Conservation (phyloP, 2,113 vertebrate species). For the Balaeniceps rex region DNA sequence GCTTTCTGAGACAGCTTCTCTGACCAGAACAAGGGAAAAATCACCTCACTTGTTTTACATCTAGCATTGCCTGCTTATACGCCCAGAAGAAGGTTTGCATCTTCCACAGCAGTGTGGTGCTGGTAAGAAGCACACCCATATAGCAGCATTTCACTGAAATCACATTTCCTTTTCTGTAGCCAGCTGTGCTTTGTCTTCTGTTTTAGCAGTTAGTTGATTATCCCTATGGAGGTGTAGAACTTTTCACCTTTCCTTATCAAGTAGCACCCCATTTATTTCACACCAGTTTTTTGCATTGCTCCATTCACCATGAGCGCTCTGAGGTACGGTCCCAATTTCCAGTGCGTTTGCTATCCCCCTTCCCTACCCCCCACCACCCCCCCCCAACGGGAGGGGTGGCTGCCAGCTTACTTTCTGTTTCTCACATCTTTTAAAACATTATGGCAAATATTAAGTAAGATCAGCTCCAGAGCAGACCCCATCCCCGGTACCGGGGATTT, state of each 20-base stretch:
- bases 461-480: background rate
- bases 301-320: background rate
- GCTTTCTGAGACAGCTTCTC: background rate
- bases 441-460: background rate
- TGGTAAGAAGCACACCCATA: background rate
- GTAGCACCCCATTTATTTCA: background rate
- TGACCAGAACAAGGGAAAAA: background rate
- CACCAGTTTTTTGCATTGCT: background rate
- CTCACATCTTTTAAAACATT: background rate
- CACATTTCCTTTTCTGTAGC: background rate
- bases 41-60: background rate
- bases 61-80: background rate
- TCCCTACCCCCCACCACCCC: background rate
- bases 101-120: background rate
- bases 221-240: background rate
- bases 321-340: background rate
- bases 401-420: background rate
- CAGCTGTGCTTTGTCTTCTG: background rate
- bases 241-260: background rate
- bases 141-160: background rate
- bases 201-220: background rate
- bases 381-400: accelerated
- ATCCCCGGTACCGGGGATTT: accelerated
- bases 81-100: background rate
- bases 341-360: background rate